Conservation (phyloP, 2,113 vertebrate species). For the Columba livia region DNA sequence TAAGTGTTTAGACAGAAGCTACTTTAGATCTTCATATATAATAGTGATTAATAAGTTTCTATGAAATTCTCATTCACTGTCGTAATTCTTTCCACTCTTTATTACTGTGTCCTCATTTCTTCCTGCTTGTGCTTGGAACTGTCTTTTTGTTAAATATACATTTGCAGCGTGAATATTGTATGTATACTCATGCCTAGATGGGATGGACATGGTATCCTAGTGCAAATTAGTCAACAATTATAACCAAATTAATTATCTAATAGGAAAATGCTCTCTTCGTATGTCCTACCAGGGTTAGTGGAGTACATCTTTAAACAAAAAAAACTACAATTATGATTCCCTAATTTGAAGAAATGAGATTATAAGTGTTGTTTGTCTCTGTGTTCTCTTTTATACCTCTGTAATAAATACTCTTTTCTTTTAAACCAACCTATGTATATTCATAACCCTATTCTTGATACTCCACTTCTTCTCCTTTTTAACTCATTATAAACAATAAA, state of each 20-base stretch:
- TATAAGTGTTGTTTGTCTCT: background rate
- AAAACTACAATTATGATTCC: background rate
- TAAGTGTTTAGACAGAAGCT: background rate
- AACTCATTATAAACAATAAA: background rate
- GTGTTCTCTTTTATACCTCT: background rate
- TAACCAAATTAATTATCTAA: background rate
- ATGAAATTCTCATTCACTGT: background rate
- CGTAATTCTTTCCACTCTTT: background rate
- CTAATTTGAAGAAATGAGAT: background rate
- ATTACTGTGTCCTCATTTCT: background rate
- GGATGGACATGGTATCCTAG: background rate
- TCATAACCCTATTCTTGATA: background rate
- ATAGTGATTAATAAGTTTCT: background rate
- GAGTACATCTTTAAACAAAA: background rate
- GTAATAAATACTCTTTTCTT: conserved; percentile 10
- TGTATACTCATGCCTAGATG: background rate
- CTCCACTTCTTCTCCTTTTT: background rate
- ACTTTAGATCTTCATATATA: background rate
- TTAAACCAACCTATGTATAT: background rate
- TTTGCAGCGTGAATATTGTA: background rate
- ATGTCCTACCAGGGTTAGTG: background rate
- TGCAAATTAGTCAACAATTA: background rate
- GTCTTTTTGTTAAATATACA: background rate
- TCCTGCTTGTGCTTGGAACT: background rate
- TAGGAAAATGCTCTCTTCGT: background rate